Base-by-base conservation (phyloP, 2,888 invertebrate genomes). In the Aromia moschata region DNA sequence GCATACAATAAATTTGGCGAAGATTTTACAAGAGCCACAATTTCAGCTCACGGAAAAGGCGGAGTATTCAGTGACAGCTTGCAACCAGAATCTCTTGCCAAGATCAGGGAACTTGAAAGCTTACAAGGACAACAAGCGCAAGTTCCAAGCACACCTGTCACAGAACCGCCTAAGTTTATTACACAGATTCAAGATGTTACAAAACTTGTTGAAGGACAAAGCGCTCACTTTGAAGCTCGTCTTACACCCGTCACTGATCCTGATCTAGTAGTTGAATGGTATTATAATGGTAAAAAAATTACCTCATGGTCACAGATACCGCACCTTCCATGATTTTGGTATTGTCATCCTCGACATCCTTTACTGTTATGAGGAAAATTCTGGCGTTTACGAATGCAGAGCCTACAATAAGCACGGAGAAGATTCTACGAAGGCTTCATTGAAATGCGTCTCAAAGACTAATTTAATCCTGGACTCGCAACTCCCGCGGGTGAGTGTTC, bases 241-340 rank as follows among this genome's bases (percentile, higher is more conserved):
- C 86, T 98, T 47, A 91, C 93, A 16, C 99, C 99, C 0, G 89
- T 96, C 16, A 94, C 93, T 58, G 98, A 98, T 83, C 97, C 98
- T 2, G 93, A 95, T 71, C 86, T 98, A 64, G 90, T 90, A 69
- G 95, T 97, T 12, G 96, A 97, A 81, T 97, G 97, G 97, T 94
- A 90, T 80, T 94, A 93, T 78, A 94, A 96, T 77, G 95, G 94
- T 60, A 90, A 93, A 79, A n/a, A 95, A 94, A 78, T 82, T 96
- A 70, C 93, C 94, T 1, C 92, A 93, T 82, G 98, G 98, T 47
- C 97, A 98, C 80, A 89, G 98, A 68, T 98, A 96, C 81, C 89
- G 97, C 71, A 97, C 97, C 54, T 96, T 97, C 90, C 95, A 97
- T 77, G 97, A 98, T 77, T 98, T 98, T 79, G 97, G 97, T 61